A percentile compares a stretch with the other conserved stretches of the same genome.
These are phyloP conservation scores for Heterohyrax brucei DNA, from an alignment of 2,797 vertebrate species.

Conservation along the genomic window DNA sequence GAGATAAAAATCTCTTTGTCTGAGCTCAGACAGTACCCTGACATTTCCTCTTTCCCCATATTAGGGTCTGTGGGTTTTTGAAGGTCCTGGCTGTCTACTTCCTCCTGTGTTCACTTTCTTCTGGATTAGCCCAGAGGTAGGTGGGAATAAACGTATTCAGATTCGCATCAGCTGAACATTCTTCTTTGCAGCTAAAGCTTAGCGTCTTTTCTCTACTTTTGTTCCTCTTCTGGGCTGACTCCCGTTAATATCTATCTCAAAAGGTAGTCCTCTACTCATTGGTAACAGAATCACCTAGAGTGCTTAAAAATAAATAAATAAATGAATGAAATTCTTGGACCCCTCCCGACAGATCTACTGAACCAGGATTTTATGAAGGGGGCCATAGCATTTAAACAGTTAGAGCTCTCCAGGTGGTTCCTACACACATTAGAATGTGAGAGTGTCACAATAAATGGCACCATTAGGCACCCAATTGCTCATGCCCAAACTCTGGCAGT, in stretches of 20 bases:
- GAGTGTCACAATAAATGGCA: slow-evolving; percentile 74
- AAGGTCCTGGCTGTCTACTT: background rate
- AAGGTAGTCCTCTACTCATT: background rate
- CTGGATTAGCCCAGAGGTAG: background rate
- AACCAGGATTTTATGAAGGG: slow-evolving; percentile 18
- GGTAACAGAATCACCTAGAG: background rate
- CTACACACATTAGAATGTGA: background rate
- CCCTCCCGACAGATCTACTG: background rate
- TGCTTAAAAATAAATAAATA: background rate
- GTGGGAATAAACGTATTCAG: background rate
- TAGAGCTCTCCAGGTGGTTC: slow-evolving; percentile 66
- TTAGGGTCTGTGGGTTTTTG: background rate
- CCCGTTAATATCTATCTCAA: background rate
- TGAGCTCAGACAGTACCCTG: background rate
- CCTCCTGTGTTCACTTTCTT: background rate
- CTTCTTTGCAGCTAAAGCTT: slow-evolving; percentile 1
- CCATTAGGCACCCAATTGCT: slow-evolving; percentile 79
- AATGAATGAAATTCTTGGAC: background rate
- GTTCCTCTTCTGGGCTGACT: background rate
- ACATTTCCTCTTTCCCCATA: background rate
- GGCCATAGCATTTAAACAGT: slow-evolving; percentile 47
- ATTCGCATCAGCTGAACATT: slow-evolving; percentile 1
- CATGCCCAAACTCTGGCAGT: slow-evolving; percentile 68
- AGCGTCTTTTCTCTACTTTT: background rate
- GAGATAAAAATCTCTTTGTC: background rate